Evolutionary conservation across 2,797 vertebrate species (phyloP).

Genomic region (Leucoraja ocellata): DNA sequence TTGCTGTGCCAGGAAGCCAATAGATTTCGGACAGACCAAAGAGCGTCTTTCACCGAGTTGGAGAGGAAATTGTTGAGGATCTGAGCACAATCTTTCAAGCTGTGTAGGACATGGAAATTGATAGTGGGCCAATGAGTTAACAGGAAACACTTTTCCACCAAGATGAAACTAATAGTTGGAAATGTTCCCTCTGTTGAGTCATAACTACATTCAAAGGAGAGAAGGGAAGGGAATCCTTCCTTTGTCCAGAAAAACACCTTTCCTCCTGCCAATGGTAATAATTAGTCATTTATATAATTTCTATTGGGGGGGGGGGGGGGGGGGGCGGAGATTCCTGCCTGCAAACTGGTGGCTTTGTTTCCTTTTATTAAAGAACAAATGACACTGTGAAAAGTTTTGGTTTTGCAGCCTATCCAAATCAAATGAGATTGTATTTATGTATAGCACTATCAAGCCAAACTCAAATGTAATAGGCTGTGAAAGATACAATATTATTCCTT

Average conservation of each 20-base stretch:
- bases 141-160: not conserved
- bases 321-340: not conserved
- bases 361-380: not conserved
- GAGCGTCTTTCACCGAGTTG: too few species aligned
- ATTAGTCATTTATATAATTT: not conserved
- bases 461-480: not conserved
- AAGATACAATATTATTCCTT: not conserved
- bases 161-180: not conserved
- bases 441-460: too few species aligned
- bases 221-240: not conserved
- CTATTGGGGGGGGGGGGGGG: not conserved
- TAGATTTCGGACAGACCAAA: too few species aligned
- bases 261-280: not conserved
- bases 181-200: too few species aligned
- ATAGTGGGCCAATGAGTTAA: not conserved
- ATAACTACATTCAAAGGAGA: not conserved
- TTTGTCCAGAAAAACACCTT: not conserved
- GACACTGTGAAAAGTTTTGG: not conserved
- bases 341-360: not conserved
- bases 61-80: not conserved
- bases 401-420: too few species aligned
- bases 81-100: not conserved
- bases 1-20: too few species aligned
- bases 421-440: too few species aligned
- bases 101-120: not conserved